Evolutionary conservation across 1,140 invertebrate species (phyloP), one percentile per base, ranked within the genome.

Genomic region (Bombus soroeensis): DNA sequence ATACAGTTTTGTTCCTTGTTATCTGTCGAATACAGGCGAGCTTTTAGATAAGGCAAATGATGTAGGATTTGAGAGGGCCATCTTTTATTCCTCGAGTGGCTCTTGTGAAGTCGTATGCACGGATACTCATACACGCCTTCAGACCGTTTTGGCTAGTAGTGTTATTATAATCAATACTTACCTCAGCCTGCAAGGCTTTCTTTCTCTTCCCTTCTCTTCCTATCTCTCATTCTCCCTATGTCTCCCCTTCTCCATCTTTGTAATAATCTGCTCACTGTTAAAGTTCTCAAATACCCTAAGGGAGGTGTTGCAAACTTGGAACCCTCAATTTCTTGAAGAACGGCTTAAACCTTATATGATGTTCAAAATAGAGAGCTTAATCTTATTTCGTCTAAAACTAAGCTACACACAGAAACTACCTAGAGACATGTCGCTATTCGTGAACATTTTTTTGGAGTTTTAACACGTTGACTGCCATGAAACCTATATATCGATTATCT

Each of bases 91-190:
- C 34, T 39, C n/a, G 73, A 77, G 37, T n/a, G 34, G 41, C 28
- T 83, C 64, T 74, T 25, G 43, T 28, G 15, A 77, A 88, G 73
- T 84, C 76, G 66, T 59, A 83, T 64, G 47, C 28, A 71, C 34
- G 66, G 85, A 84, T 88, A 62, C 74, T 89, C 78, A 80, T 62
- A 72, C 43, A 83, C 81, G 81, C 13, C 34, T 68, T 59, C 81
- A 34, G 70, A 62, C 83, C 66, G 81, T 78, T 89, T 85, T 64
- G 68, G 73, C 83, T 66, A 41, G 37, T 74, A 66, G 32, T 76
- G 62, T 81, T 89, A 81, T 85, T 89, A 85, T 74, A 85, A 68
- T 74, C 78, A 80, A 85, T 89, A 88, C 80, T 85, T 59, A 81
- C 74, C 59, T n/a, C 12, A 62, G 18, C 34, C 47, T 43, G 62